These are phyloP conservation scores for Lontra canadensis DNA, from an alignment of 2,113 vertebrate genomes.

Conservation along the genomic window DNA sequence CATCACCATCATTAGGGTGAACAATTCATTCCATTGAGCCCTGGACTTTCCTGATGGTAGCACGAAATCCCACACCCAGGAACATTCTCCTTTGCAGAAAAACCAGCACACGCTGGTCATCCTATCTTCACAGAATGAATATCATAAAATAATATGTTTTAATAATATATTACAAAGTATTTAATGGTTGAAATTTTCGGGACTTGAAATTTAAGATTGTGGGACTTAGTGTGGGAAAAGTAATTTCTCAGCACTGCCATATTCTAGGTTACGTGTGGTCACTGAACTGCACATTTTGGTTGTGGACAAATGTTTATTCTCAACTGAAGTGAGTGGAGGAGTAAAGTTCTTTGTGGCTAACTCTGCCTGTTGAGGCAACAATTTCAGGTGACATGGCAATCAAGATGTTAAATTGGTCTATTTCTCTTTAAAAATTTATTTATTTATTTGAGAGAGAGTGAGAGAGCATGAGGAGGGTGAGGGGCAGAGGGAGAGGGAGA, in stretches of 20 bases:
- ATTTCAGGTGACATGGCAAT: neutral
- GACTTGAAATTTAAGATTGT: neutral
- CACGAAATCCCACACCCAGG: neutral
- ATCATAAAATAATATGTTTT: neutral
- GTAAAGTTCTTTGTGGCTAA: neutral
- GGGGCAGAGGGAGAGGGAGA: neutral
- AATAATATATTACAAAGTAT: neutral
- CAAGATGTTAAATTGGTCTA: neutral
- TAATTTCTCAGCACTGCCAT: neutral
- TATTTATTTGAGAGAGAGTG: neutral
- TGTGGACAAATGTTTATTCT: neutral
- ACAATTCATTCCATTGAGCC: neutral
- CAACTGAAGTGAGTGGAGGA: neutral
- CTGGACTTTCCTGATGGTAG: neutral
- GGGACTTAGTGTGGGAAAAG: neutral
- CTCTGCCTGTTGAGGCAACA: neutral
- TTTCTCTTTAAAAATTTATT: neutral
- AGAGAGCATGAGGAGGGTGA: neutral
- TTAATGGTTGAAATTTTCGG: neutral
- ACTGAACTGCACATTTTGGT: neutral
- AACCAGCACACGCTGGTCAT: neutral
- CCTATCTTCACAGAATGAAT: neutral
- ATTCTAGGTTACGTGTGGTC: neutral
- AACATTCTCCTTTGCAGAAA: neutral
- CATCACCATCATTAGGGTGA: neutral